These are phyloP conservation scores for Gymnobelideus leadbeateri DNA, from an alignment of 2,113 vertebrate species.

Conservation along the genomic window DNA sequence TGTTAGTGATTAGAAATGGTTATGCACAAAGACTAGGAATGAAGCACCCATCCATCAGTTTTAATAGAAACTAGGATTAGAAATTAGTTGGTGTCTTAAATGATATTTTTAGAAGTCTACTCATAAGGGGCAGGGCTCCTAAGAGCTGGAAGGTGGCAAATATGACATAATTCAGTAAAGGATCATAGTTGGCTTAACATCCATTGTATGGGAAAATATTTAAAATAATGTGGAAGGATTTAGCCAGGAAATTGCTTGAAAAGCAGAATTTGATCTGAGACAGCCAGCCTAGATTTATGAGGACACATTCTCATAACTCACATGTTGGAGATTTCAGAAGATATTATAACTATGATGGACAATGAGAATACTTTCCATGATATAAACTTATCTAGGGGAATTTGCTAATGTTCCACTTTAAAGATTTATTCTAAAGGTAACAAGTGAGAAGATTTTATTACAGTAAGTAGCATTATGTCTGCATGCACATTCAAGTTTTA, in stretches of 20 bases:
- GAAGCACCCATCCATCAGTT: slow-evolving; percentile 62
- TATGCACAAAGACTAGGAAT: slow-evolving; percentile 66
- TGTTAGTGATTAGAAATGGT: slow-evolving; percentile 59
- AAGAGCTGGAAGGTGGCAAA: slow-evolving; percentile 73
- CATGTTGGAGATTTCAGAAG: slow-evolving; percentile 60
- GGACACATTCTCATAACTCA: slow-evolving; percentile 53
- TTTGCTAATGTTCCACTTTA: not conserved
- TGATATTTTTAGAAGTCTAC: slow-evolving; percentile 85
- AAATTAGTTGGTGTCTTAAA: slow-evolving; percentile 85
- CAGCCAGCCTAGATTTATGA: slow-evolving; percentile 73
- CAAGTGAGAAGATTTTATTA: not conserved
- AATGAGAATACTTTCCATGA: accelerated
- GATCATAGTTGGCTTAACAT: slow-evolving; percentile 80
- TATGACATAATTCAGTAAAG: slow-evolving; percentile 63
- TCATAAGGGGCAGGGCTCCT: slow-evolving; percentile 82
- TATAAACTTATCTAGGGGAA: not conserved
- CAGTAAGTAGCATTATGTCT: not conserved
- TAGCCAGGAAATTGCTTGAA: slow-evolving; percentile 83
- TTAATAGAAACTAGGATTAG: slow-evolving; percentile 82
- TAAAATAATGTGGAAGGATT: slow-evolving; percentile 77
- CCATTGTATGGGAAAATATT: slow-evolving; percentile 77
- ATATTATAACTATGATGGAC: accelerated
- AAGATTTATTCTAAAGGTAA: not conserved
- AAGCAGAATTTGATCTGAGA: slow-evolving; percentile 82
- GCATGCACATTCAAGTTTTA: not conserved